Conservation (phyloP, 2,797 vertebrate genomes). For the Pelobates cultripes region DNA sequence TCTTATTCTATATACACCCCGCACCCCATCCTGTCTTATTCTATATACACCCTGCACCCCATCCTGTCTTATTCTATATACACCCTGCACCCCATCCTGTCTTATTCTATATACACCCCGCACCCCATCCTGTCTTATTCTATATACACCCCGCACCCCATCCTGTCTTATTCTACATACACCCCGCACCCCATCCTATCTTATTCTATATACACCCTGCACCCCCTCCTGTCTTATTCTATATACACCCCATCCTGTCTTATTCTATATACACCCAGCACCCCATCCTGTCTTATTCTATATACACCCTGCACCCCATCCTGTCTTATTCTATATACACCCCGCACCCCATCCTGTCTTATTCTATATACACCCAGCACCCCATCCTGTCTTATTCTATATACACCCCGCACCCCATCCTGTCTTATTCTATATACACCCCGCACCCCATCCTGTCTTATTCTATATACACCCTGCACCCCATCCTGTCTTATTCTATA, state of each 20-base stretch:
- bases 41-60: conserved; percentile 6
- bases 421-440: neutral
- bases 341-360: neutral
- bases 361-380: neutral
- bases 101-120: neutral
- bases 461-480: neutral
- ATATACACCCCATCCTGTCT: conserved; percentile 10
- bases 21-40: neutral
- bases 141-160: neutral
- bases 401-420: neutral
- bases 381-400: neutral
- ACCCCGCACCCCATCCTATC: neutral
- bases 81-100: conserved; percentile 6
- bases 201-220: neutral
- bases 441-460: neutral
- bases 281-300: conserved; percentile 4
- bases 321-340: neutral
- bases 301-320: neutral
- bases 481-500: too few relatives aligned
- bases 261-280: neutral
- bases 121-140: neutral
- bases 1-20: neutral
- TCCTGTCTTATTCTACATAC: neutral
- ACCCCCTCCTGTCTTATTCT: neutral
- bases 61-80: conserved; percentile 7